A percentile compares a stretch with the other conserved stretches of the same genome.
Conservation (phyloP, 2,888 invertebrate species). For the Eutolmus rufibarbis region DNA sequence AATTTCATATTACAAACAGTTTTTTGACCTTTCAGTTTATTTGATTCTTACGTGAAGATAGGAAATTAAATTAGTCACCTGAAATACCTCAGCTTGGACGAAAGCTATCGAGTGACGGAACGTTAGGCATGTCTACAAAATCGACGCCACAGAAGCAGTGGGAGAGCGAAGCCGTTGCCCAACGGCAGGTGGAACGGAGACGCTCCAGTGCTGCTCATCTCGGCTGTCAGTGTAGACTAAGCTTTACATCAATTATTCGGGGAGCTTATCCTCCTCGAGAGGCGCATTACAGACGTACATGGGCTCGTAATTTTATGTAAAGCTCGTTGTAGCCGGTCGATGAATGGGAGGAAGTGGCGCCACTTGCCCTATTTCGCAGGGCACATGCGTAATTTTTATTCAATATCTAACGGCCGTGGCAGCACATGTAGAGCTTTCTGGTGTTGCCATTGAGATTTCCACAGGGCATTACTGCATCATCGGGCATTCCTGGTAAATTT, state of each 20-base stretch:
- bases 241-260: constrained; percentile 22
- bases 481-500: background rate
- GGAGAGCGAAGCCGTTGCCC: background rate
- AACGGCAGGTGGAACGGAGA: background rate
- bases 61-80: background rate
- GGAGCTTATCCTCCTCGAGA: background rate
- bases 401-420: constrained; percentile 17
- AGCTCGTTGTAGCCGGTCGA: constrained; percentile 31
- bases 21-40: background rate
- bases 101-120: background rate
- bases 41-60: background rate
- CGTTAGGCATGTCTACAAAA: background rate
- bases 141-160: background rate
- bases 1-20: background rate
- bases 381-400: constrained; percentile 48
- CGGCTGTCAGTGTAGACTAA: background rate
- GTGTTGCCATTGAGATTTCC: background rate
- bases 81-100: background rate
- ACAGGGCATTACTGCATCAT: background rate
- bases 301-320: constrained; percentile 10
- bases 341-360: constrained; percentile 42
- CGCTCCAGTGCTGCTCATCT: background rate
- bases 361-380: constrained; percentile 47
- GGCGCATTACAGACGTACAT: background rate
- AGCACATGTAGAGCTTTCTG: background rate